phyloP scores from a whole-genome alignment of 2,888 invertebrate genomes.

The Osmoderma eremita region DNA sequence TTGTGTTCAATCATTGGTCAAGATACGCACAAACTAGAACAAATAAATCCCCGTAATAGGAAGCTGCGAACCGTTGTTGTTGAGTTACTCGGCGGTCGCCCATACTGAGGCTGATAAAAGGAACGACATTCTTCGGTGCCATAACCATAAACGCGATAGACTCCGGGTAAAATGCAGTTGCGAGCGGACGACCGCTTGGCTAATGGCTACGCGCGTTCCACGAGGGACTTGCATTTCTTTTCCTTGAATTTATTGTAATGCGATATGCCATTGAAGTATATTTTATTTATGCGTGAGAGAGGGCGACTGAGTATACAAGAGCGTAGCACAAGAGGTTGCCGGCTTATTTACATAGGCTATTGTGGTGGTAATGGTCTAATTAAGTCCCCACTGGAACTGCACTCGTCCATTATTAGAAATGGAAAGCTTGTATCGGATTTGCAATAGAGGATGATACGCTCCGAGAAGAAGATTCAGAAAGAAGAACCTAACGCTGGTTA shows the following conservation, averaged over 20 bases:
- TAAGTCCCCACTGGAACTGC: slow-evolving; percentile 13
- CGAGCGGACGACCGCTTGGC: slow-evolving; percentile 19
- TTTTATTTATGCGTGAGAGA: slow-evolving; percentile 34
- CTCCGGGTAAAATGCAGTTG: slow-evolving; percentile 25
- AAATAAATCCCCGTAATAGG: slow-evolving; percentile 1
- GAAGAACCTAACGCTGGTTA: no score
- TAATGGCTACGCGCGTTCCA: slow-evolving; percentile 36
- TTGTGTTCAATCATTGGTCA: no score
- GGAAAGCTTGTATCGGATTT: slow-evolving; percentile 4
- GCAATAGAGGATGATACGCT: neutral
- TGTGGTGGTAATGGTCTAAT: slow-evolving; percentile 20
- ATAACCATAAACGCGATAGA: slow-evolving; percentile 36
- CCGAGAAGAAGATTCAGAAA: no score
- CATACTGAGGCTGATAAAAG: slow-evolving; percentile 24
- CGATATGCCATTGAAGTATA: slow-evolving; percentile 21
- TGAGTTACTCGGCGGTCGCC: slow-evolving; percentile 22
- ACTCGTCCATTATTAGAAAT: slow-evolving; percentile 8
- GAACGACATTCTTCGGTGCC: slow-evolving; percentile 33
- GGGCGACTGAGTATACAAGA: slow-evolving; percentile 6
- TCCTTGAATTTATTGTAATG: slow-evolving; percentile 32
- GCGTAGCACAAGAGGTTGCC: slow-evolving; percentile 13
- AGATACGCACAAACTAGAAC: no score
- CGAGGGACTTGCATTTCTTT: slow-evolving; percentile 34
- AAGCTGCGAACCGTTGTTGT: slow-evolving; percentile 14
- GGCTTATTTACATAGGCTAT: slow-evolving; percentile 25